These are phyloP conservation scores for Mormyrus iriodes DNA, from an alignment of 2,113 vertebrate genomes.

Conservation along the genomic window DNA sequence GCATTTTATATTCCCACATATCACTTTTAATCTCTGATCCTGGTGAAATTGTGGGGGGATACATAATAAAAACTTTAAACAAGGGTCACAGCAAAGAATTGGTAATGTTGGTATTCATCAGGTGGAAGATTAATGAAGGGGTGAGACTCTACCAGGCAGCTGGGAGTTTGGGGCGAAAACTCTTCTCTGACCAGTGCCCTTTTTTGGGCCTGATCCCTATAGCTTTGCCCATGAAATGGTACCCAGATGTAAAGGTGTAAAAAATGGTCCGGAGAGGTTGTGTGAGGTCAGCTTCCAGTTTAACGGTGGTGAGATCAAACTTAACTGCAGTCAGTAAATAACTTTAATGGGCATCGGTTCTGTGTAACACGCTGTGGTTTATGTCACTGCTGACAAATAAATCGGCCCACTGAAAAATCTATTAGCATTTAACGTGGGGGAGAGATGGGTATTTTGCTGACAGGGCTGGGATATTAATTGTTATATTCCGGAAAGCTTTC, in stretches of 20 bases:
- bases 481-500: neutral
- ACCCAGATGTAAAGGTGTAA: neutral
- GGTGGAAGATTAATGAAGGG: neutral
- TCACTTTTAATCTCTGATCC: constrained; percentile 10
- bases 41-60: neutral
- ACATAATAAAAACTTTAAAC: constrained; percentile 12
- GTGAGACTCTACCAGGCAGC: neutral
- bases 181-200: neutral
- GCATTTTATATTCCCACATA: constrained; percentile 13
- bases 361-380: constrained; percentile 35
- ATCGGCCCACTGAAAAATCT: constrained; percentile 13
- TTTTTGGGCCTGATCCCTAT: neutral
- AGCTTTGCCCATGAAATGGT: neutral
- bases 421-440: neutral
- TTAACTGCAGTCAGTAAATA: constrained; percentile 37
- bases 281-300: constrained; percentile 21
- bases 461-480: neutral
- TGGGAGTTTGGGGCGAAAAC: neutral
- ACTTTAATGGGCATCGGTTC: constrained; percentile 37
- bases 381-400: constrained; percentile 33
- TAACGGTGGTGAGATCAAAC: constrained; percentile 22
- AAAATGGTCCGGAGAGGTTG: neutral
- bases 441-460: neutral
- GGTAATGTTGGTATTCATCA: neutral
- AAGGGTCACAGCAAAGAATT: neutral